Conservation (phyloP, 2,113 vertebrate species). For the Andinoacara biseriatus region DNA sequence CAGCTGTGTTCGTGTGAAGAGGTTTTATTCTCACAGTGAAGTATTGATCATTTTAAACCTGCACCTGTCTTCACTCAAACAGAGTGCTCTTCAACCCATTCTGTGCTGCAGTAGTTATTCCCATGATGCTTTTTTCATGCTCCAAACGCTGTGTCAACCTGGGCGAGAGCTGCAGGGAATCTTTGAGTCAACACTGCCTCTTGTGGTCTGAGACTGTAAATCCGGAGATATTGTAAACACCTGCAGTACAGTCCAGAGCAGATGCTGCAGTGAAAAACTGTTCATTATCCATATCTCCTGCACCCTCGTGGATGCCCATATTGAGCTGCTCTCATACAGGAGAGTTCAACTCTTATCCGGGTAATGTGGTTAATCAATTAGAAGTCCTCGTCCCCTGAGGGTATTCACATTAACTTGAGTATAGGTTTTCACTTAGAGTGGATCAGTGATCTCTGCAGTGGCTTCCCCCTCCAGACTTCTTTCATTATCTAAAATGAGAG, state of each 20-base stretch:
- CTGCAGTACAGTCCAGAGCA: slow-evolving; percentile 58
- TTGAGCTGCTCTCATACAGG: slow-evolving; percentile 68
- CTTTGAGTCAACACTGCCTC: slow-evolving; percentile 78
- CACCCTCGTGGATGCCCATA: slow-evolving; percentile 47
- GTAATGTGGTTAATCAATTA: slow-evolving; percentile 81
- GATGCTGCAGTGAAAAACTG: slow-evolving; percentile 55
- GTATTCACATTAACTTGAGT: slow-evolving; percentile 81
- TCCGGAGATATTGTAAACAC: slow-evolving; percentile 42
- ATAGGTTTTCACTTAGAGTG: slow-evolving; percentile 82
- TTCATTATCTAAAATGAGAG: slow-evolving; percentile 80
- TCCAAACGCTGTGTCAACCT: slow-evolving; percentile 44
- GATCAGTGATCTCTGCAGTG: slow-evolving; percentile 78
- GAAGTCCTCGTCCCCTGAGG: slow-evolving; percentile 73
- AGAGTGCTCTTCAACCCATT: slow-evolving; percentile 33
- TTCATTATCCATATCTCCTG: slow-evolving; percentile 61
- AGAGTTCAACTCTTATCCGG: slow-evolving; percentile 74
- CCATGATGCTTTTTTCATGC: slow-evolving; percentile 50
- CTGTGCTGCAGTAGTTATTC: slow-evolving; percentile 39
- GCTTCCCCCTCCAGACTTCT: slow-evolving; percentile 75
- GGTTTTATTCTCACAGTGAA: slow-evolving; percentile 33
- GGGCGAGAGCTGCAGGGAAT: slow-evolving; percentile 37
- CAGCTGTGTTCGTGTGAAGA: slow-evolving; percentile 14
- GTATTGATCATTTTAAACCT: slow-evolving; percentile 36
- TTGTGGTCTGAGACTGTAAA: slow-evolving; percentile 54
- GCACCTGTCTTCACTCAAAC: slow-evolving; percentile 36